These are phyloP conservation scores for Contarinia nasturtii DNA, from an alignment of 1,140 invertebrate species.

Conservation along the genomic window DNA sequence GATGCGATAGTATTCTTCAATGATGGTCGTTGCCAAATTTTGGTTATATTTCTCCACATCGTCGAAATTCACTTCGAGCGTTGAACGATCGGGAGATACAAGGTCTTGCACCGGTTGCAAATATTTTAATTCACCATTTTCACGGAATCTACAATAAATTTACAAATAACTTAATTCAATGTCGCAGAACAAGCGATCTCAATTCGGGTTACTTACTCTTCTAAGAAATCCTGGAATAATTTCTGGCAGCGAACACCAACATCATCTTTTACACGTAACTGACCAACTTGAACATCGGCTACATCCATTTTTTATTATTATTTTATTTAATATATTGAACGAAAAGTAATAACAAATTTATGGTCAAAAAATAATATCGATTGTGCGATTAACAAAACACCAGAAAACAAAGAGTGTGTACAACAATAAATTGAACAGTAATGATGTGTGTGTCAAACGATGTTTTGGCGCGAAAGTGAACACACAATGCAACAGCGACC, in stretches of 20 bases:
- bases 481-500: too few relatives aligned
- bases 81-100: constrained; percentile 74
- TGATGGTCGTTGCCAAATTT: constrained; percentile 75
- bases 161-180: constrained; percentile 4
- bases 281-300: constrained; percentile 37
- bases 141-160: constrained; percentile 40
- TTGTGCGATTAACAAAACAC: too few relatives aligned
- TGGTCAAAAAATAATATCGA: too few relatives aligned
- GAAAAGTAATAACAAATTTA: too few relatives aligned
- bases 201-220: constrained; percentile 51
- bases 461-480: too few relatives aligned
- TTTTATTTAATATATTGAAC: too few relatives aligned
- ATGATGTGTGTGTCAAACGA: too few relatives aligned
- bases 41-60: constrained; percentile 95
- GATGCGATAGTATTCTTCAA: constrained; percentile 92
- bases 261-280: constrained; percentile 61
- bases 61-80: constrained; percentile 83
- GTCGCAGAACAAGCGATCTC: neutral
- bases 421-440: too few relatives aligned
- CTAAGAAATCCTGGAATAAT: constrained; percentile 87
- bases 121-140: constrained; percentile 78
- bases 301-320: constrained; percentile 36
- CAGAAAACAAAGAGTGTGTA: too few relatives aligned
- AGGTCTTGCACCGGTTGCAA: constrained; percentile 65
- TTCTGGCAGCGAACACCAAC: constrained; percentile 84